Evolutionary conservation across 2,888 invertebrate genomes (phyloP), one percentile per base, ranked within the genome.

Genomic region (Ormyrus thymus): DNA sequence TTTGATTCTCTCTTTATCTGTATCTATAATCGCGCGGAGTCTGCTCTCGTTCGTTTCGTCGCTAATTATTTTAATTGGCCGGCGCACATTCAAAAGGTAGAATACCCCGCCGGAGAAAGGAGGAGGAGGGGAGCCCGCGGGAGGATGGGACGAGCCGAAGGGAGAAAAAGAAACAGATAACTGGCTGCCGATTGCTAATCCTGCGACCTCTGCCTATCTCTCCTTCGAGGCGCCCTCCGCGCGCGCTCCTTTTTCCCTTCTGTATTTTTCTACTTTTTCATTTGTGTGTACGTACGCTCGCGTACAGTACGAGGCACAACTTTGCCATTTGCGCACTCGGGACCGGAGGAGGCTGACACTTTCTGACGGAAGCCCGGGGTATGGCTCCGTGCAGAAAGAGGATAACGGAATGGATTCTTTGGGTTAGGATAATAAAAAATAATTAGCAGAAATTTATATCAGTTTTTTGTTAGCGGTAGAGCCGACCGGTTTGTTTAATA

Each of bases 51-150:
- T 88, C 87, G 86, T 87, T 89, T 87, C 88, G 89, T 89, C 88
- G 89, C 90, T 90, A 90, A 90, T 90, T 90, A 90, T 90, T 90
- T 89, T 90, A 90, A 90, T 90, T 90, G 90, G 90, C 87, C 89
- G 90, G 88, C 87, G 87, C 86, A 85, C 87, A 88, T 89, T 89
- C 88, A 89, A 89, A 89, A 89, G 89, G 84, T 81, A 85, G 76
- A 76, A 70, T 76, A 76, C 29, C 62, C 64, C 29, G 29, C 68
- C 65, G 50, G 55, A 80, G 73, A 78, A 72, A 78, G 71, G 46
- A 55, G 51, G 56, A 50, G 46, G 10, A 29, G 64, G 77, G 76
- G 56, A 59, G 64, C 56, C 48, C 70, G 46, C 50, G 69, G 64
- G 10, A 45, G 64, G 15, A 53, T 50, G 59, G 55, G 48, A 45